Evolutionary conservation across 2,888 invertebrate species (phyloP), one percentile per base, ranked within the genome.

Genomic region (Griposia aprilina): DNA sequence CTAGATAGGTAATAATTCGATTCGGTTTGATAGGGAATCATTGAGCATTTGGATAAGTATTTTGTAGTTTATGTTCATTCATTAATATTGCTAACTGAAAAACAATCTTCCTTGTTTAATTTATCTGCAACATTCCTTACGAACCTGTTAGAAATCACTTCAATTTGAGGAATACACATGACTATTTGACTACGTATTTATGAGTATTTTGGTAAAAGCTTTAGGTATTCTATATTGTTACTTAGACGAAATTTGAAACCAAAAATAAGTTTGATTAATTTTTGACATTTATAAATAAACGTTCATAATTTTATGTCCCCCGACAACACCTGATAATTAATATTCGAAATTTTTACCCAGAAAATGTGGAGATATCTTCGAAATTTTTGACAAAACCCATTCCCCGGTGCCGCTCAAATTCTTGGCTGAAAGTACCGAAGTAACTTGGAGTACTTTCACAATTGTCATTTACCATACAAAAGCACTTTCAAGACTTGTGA

Each of bases 391-490:
- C 85, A 82, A 86, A 77, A 82, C 45, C 65, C 41, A 66, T 74
- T 72, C 30, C 74, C 50, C 50, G 45, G 67, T 69, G 50, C 60
- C 69, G 59, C 36, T 66, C 50, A 48, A 74, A 45, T 55, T 77
- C 79, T 82, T 62, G n/a, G 66, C 13, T 45, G 66, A 67, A 76
- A 86, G 77, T 84, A 79, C 87, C 45, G 50, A 81, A 85, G 76
- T 74, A 63, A 74, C 77, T 87, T 77, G 4, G 63, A 82, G 79
- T 74, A 78, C 82, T 87, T 81, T 63, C 68, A 69, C 87, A 85
- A 81, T 88, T 81, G 89, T 81, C 89, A 88, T 87, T 87, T 81
- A 73, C 75, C 79, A 80, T 77, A 81, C 76, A 83, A 77, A 82
- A 85, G 76, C 74, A 71, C 63, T 80, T 80, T 63, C 48, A 69